phyloP scores from a whole-genome alignment of 2,113 vertebrate species.

The Psilopsiagon aymara region DNA sequence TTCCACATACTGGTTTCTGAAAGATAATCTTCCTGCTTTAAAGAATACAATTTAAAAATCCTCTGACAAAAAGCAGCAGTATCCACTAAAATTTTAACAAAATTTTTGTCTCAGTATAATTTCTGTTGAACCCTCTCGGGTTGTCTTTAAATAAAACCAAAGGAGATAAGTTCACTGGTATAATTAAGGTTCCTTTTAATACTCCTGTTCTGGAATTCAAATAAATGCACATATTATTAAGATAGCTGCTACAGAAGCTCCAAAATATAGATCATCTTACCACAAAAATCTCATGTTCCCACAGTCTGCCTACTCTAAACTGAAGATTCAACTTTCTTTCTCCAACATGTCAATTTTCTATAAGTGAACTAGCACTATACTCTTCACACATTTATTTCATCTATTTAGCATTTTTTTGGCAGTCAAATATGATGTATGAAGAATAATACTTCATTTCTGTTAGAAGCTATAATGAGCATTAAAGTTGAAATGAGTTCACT shows the following conservation, averaged over 20 bases:
- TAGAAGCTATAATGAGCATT: neutral
- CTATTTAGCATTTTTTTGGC: neutral
- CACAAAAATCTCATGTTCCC: neutral
- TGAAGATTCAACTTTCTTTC: neutral
- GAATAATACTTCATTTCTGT: neutral
- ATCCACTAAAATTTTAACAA: neutral
- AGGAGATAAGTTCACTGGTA: neutral
- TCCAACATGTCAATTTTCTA: neutral
- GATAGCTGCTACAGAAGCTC: neutral
- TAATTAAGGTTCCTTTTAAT: neutral
- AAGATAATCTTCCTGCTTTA: neutral
- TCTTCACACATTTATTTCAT: neutral
- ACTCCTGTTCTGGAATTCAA: neutral
- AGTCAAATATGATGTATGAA: neutral
- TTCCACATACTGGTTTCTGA: neutral
- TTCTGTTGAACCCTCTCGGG: neutral
- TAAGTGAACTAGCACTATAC: neutral
- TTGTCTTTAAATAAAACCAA: neutral
- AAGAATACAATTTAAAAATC: neutral
- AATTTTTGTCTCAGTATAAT: neutral
- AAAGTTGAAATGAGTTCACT: neutral
- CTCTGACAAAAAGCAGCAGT: neutral
- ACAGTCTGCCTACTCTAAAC: neutral
- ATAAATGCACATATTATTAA: neutral
- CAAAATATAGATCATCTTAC: neutral